phyloP scores from a whole-genome alignment of 1,140 invertebrate genomes.

The Nephila pilipes region DNA sequence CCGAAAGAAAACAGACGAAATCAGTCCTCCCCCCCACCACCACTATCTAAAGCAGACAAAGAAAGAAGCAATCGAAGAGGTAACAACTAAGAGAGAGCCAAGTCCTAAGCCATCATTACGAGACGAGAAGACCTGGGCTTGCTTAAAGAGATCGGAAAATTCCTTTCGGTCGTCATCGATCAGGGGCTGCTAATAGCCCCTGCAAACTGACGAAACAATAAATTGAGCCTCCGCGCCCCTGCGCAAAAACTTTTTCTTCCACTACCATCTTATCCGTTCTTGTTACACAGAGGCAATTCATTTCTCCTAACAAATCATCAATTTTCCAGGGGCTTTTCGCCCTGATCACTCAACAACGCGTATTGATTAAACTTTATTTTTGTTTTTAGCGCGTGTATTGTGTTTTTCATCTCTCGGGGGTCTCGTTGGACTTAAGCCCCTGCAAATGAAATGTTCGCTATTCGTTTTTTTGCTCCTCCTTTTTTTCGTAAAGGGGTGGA shows the following conservation, averaged over 20 bases:
- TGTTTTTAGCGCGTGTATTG: background rate
- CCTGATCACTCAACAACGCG: conserved; percentile 76
- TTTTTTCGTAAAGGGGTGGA: background rate
- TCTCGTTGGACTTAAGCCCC: conserved; percentile 70
- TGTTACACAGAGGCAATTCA: conserved; percentile 74
- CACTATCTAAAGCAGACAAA: background rate
- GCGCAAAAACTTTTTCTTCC: background rate
- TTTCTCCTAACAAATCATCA: conserved; percentile 76
- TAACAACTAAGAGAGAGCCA: conserved; percentile 42
- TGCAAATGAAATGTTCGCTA: conserved; percentile 67
- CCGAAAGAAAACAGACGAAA: background rate
- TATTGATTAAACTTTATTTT: conserved; percentile 76
- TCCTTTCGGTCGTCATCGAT: conserved; percentile 59
- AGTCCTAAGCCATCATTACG: conserved; percentile 68
- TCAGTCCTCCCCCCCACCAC: background rate
- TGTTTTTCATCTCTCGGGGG: conserved; percentile 44
- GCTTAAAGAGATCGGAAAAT: conserved; percentile 69
- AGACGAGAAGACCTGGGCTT: conserved; percentile 13
- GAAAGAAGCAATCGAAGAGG: conserved; percentile 40
- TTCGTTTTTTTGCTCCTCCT: background rate
- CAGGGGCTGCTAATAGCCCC: conserved; percentile 70
- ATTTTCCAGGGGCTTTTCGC: conserved; percentile 72
- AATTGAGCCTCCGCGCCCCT: conserved; percentile 53
- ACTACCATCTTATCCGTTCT: conserved; percentile 54
- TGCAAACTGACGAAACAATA: conserved; percentile 75